Evolutionary conservation across 2,888 invertebrate species (phyloP), one percentile per base, ranked within the genome.

Genomic region (Tetranychus truncatus): DNA sequence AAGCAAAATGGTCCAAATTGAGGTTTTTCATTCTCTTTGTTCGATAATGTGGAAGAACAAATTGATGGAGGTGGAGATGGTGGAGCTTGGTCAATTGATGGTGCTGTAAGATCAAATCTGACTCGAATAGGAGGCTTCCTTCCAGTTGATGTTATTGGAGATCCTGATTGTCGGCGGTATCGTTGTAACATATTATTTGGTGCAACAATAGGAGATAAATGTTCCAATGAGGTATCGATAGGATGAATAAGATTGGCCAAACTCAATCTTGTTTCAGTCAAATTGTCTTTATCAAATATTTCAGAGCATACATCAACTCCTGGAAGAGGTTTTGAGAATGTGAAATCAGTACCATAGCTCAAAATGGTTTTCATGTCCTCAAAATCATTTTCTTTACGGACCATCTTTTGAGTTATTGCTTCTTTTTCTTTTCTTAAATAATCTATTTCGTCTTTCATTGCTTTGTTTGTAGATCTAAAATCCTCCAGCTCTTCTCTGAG

Each of bases 361-460:
- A 69, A 5, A 7, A 69, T 69, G 6, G 69, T 69, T 69, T 69
- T 69, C 69, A 69, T 69, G 4, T 69, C 69, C 15, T 69, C 69
- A 69, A 20, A 69, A 24, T 24, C 21, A 6, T 69, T 20, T 21
- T 69, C 69, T 21, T 69, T 55, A 15, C 55, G 55, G 15, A 55
- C 55, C 55, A 55, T 55, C 15, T 55, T 55, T 15, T 55, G 55
- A 55, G 55, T 55, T 2, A 55, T 55, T 55, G 55, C 55, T 55
- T 55, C 55, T 6, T 55, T 55, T 55, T 55, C 55, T 3, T 55
- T 55, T 15, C 15, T 55, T 3, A 55, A 55, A 15, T 55, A 15
- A 55, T 55, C 55, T 15, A 55, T 55, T 15, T 55, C 55, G 2
- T 55, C 55, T 55, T 55, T 55, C 55, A 55, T 55, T 15, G 55